Conservation (phyloP, 2,888 invertebrate genomes). For the Watsonalla binaria region DNA sequence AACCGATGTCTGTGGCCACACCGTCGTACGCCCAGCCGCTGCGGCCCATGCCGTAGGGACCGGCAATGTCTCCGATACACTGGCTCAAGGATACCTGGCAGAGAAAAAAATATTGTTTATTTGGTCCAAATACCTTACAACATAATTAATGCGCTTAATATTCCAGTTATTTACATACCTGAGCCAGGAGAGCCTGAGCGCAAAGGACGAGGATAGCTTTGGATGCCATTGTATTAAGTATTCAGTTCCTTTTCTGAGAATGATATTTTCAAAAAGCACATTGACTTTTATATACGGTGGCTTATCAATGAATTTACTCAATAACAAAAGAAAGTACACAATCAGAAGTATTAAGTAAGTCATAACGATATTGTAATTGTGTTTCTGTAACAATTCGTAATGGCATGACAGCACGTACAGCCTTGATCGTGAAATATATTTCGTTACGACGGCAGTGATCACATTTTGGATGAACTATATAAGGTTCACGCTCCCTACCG, state of each 20-base stretch:
- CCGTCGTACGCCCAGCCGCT: neutral
- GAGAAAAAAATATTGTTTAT: too few relatives aligned
- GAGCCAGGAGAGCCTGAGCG: conserved; percentile 12
- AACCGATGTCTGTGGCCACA: neutral
- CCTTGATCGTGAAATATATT: neutral
- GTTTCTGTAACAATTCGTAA: neutral
- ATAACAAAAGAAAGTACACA: neutral
- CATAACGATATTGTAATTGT: neutral
- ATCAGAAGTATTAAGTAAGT: neutral
- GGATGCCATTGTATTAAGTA: too few relatives aligned
- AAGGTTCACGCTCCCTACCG: neutral
- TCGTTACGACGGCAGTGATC: neutral
- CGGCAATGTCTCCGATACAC: conserved; percentile 1
- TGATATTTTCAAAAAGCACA: neutral
- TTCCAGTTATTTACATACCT: conserved; percentile 6
- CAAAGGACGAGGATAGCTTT: conserved; percentile 6
- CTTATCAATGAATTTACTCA: conserved; percentile 1
- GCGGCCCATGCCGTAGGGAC: neutral
- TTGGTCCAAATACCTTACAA: too few relatives aligned
- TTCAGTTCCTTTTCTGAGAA: too few relatives aligned
- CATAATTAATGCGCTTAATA: neutral
- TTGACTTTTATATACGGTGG: neutral
- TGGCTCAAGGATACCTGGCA: neutral
- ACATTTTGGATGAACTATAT: neutral
- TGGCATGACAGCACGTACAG: neutral